Evolutionary conservation across 1,140 invertebrate genomes (phyloP), one percentile per base, ranked within the genome.

Genomic region (Drosophila obscura): DNA sequence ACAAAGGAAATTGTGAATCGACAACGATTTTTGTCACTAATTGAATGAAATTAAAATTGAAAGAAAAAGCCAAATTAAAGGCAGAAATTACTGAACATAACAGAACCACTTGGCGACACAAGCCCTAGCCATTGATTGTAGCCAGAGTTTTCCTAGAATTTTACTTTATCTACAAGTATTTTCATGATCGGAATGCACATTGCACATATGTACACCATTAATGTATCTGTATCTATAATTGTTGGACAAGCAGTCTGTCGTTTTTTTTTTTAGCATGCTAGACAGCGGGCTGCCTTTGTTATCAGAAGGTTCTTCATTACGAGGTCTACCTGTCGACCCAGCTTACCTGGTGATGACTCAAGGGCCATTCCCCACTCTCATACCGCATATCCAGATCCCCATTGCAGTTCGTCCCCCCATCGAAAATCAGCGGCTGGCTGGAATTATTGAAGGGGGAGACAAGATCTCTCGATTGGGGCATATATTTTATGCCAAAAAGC

Each of bases 1-100:
- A 4, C 9, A 39, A 5, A 39, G 35, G 35, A 5, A 39, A 51
- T 63, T 26, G 58, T 80, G 53, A 57, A 67, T 60, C 50, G 45
- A 35, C 35, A 39, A 39, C 13, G 35, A 39, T 39, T 53, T n/a
- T 52, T 80, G 52, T 80, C 49, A 55, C 82, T 85, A 85, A 85
- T 85, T 85, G 82, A 85, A 82, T 73, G 62, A 64, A 85, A 87
- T 85, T 77, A 82, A 85, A 85, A 87, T 78, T 81, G 62, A 87
- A 87, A 87, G 74, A 78, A 15, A 15, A 22, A 57, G 41, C 35
- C 52, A 73, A 73, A 57, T 57, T 64, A 51, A 74, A 57, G 45
- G 26, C 46, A 65, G 49, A 28, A 15, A 8, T 11, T 6, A 19
- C 26, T 31, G 43, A 53, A 39, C 11, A 22, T 13, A 53, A 19